Evolutionary conservation across 2,113 vertebrate species (phyloP).

Genomic region (Passer montanus): DNA sequence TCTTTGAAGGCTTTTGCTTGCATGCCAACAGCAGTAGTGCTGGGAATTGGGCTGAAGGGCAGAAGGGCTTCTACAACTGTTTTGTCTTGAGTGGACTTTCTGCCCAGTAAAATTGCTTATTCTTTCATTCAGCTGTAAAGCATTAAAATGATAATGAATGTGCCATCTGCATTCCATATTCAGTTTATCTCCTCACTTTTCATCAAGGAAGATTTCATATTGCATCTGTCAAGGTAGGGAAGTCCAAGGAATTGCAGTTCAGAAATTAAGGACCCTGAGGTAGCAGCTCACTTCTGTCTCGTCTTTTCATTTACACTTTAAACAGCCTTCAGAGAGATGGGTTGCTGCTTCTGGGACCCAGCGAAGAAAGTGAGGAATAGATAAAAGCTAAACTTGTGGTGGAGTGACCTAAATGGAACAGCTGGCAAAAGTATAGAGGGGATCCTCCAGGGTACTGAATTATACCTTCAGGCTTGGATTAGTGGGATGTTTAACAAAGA

Average conservation of each 20-base stretch:
- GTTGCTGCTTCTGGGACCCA: slow-evolving; percentile 43
- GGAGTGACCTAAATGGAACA: slow-evolving; percentile 56
- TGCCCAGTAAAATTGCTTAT: background rate
- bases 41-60: background rate
- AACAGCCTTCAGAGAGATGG: slow-evolving; percentile 60
- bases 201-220: slow-evolving; percentile 66
- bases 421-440: slow-evolving; percentile 47
- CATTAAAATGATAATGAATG: slow-evolving; percentile 73
- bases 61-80: background rate
- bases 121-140: slow-evolving; percentile 43
- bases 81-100: slow-evolving; percentile 6
- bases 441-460: slow-evolving; percentile 54
- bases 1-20: background rate
- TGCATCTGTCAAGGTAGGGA: slow-evolving; percentile 68
- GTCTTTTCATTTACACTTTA: slow-evolving; percentile 75
- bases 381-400: slow-evolving; percentile 65
- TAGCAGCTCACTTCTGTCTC: slow-evolving; percentile 58
- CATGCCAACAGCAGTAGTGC: background rate
- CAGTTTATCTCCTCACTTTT: slow-evolving; percentile 63
- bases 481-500: slow-evolving; percentile 72
- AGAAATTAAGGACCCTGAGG: slow-evolving; percentile 74
- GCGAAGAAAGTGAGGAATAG: slow-evolving; percentile 59
- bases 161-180: slow-evolving; percentile 48
- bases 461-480: slow-evolving; percentile 65
- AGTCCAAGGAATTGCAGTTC: slow-evolving; percentile 66